Base-by-base conservation (phyloP, 2,888 invertebrate species). In the Blastobasis adustella region DNA sequence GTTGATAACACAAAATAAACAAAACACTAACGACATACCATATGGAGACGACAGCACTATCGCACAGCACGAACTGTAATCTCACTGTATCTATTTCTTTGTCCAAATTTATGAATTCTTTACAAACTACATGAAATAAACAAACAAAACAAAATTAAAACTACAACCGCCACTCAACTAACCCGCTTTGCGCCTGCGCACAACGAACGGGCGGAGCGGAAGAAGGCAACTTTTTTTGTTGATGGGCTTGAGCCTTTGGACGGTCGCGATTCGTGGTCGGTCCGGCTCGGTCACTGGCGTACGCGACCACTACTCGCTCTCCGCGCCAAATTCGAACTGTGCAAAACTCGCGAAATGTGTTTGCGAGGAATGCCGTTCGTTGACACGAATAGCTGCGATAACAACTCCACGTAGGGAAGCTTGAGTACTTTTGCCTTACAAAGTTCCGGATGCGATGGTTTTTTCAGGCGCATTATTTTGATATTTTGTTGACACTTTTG, bases 271-370 rank as follows among this genome's bases (percentile, higher is more conserved):
- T 23, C 23, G 23, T 23, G 23, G 23, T 38, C 43, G 44, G 37
- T 47, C 44, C 7, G 38, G 42, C 42, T 10, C 38, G 38, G 49
- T 39, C 50, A 42, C 69, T 76, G 71, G 76, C 75, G 72, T 68
- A 71, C 69, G 71, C 71, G 65, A 69, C 8, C 68, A 74, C 65
- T 66, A 64, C 64, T 60, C 56, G 62, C 69, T 63, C 63, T 64
- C 69, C 79, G 82, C 86, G 86, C 85, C 79, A 86, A 86, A 74
- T 86, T 84, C 78, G 76, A 86, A 86, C 80, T 79, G 77, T 48
- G 49, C 44, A 42, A 46, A 47, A 50, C 56, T 54, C 54, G 58
- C 52, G 58, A 57, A 56, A 55, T 52, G 53, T 50, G 53, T 57
- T 55, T 53, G 60, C 59, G 58, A 59, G 44, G 44, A 53, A 47